Evolutionary conservation across 1,140 invertebrate genomes (phyloP), one percentile per base, ranked within the genome.

Genomic region (Trichonephila inaurata): DNA sequence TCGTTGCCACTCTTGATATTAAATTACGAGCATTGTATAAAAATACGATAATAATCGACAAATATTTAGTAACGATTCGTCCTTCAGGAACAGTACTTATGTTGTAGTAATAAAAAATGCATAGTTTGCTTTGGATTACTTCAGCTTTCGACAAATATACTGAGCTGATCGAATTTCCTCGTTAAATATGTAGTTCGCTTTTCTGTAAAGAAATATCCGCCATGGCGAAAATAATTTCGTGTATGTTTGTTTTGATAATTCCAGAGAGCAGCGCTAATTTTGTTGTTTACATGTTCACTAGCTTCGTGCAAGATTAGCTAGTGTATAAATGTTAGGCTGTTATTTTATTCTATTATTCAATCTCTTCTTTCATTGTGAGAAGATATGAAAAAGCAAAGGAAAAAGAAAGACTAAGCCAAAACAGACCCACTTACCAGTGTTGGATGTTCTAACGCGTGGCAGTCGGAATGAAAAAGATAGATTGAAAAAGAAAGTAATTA

Each of bases 341-440:
- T 77, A 77, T 77, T 77, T 77, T 77, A 77, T 77, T 77, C 72
- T 33, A 77, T 77, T 77, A 77, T 18, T 28, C 40, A 77, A 77
- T 24, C 28, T 33, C 72, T 77, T 77, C 28, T 24, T 72, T 77
- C 33, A 24, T 33, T 77, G 28, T 77, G 16, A 40, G 33, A 77
- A 77, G 72, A 77, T 28, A 40, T 18, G 14, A 77, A 77, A 77
- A 77, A 77, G 18, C 4, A 40, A 77, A 77, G 6, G 16, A 33
- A 18, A n/a, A 77, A 72, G n/a, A 28, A 28, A 64, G 18, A 64
- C 18, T 18, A 18, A 19, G 62, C 62, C 21, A 64, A 64, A 64
- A 16, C 62, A 64, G 51, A 51, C 51, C 62, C 18, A 64, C 62
- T 64, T 64, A 18, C 18, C 14, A 18, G 62, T 19, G 21, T 6